A percentile compares a stretch with the other conserved stretches of the same genome.
These are phyloP conservation scores for Nematopogon swammerdamellus DNA, from an alignment of 2,888 invertebrate species.

Conservation along the genomic window DNA sequence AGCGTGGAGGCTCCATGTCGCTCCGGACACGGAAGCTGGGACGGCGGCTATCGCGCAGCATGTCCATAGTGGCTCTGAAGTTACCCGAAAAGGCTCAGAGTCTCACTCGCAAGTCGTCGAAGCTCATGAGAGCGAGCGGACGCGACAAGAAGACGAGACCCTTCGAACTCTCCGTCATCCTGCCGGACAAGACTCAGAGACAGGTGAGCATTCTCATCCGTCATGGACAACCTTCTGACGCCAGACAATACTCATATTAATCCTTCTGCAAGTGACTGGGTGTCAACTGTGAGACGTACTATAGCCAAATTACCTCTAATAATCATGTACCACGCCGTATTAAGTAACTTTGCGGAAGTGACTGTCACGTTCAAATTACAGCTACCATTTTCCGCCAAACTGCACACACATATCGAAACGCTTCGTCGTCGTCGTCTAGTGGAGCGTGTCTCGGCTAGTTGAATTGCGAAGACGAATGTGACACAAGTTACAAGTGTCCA, in stretches of 20 bases:
- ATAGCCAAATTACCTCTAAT: too few relatives aligned
- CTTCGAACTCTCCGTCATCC: constrained; percentile 61
- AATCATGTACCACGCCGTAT: too few relatives aligned
- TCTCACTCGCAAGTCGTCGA: constrained; percentile 56
- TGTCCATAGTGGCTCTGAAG: constrained; percentile 54
- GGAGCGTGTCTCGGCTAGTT: too few relatives aligned
- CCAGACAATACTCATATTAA: constrained; percentile 7
- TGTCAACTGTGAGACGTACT: too few relatives aligned
- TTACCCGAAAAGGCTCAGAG: constrained; percentile 58
- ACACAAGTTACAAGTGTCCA: neutral
- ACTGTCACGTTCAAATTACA: too few relatives aligned
- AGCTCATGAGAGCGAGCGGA: constrained; percentile 54
- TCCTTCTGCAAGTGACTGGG: too few relatives aligned
- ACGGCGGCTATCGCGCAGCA: constrained; percentile 50
- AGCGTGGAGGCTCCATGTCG: constrained; percentile 46
- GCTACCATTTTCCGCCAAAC: too few relatives aligned
- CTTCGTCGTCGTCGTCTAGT: too few relatives aligned
- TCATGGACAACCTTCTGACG: constrained; percentile 6
- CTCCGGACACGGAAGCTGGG: constrained; percentile 48
- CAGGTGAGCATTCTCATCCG: constrained; percentile 41
- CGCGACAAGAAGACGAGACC: constrained; percentile 56
- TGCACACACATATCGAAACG: too few relatives aligned
- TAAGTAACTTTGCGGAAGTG: too few relatives aligned
- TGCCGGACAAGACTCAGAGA: constrained; percentile 63
- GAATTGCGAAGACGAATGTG: neutral